Conservation (phyloP, 2,888 invertebrate genomes). For the Mycalesis mineus region DNA sequence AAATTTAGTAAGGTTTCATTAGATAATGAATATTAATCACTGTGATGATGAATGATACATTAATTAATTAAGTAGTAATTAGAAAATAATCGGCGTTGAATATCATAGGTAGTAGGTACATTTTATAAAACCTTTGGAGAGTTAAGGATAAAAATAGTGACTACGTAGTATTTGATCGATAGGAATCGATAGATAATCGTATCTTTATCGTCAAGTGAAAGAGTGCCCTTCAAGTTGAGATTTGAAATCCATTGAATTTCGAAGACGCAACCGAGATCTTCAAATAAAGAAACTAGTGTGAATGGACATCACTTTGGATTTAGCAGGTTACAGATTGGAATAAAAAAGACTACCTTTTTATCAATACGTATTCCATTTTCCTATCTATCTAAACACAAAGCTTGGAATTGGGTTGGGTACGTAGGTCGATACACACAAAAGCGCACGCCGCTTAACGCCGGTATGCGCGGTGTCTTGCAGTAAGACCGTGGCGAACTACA, state of each 20-base stretch:
- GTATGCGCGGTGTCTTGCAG: background rate
- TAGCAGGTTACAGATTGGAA: conserved; percentile 6
- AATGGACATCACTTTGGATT: conserved; percentile 12
- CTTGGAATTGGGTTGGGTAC: background rate
- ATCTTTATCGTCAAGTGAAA: conserved; percentile 3
- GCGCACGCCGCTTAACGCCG: too few species aligned
- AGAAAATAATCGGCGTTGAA: too few species aligned
- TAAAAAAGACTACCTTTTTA: conserved; percentile 3
- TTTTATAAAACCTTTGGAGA: too few species aligned
- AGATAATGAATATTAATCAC: too few species aligned
- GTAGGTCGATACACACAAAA: too few species aligned
- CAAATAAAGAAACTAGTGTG: conserved; percentile 13
- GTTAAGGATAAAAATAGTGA: too few species aligned
- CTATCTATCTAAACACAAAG: background rate
- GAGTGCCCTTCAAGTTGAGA: background rate
- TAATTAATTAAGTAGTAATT: too few species aligned
- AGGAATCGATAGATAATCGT: conserved; percentile 4
- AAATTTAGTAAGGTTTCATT: too few species aligned
- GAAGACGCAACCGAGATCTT: conserved; percentile 11
- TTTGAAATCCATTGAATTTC: conserved; percentile 15
- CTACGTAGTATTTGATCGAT: too few species aligned
- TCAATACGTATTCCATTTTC: background rate
- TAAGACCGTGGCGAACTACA: too few species aligned
- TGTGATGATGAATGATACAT: too few species aligned
- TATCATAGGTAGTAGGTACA: too few species aligned